Base-by-base conservation (phyloP, 2,797 vertebrate species). In the Rhyacichthys aspro region DNA sequence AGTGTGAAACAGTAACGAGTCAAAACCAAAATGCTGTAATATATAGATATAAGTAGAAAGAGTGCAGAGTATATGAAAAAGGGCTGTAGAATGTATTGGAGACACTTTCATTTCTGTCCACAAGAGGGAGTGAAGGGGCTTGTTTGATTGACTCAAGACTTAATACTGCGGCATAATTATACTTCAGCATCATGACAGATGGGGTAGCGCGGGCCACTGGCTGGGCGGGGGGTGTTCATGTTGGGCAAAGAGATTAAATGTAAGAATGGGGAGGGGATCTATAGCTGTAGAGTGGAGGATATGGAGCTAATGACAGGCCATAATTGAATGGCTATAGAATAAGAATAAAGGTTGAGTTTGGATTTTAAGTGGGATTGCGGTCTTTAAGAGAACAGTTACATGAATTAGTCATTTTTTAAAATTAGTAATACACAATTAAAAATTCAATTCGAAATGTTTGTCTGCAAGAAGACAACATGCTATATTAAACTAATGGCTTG, bases 281-380 rank as follows among this genome's bases (percentile, higher is more conserved):
- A 33, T 59, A 38, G 34, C 65, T 36, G 59, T 33, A 47, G 64
- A 33, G 43, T 39, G 56, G 1, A 23, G 59, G 67, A 43, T 63
- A 62, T 32, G 60, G 59, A 67, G 64, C 45, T 65, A 70, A 82
- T 70, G 66, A 59, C 39, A 69, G 55, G 64, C 57, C 38, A 38
- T 53, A 63, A 59, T 12, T 75, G 78, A 88, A 84, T 88, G 86
- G 91, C 86, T 87, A 70, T 37, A 28, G 23, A 28, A 2, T 3
- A 28, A 28, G 23, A 28, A 2, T 28, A 28, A 28, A 28, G 23
- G 4, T 28, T 28, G 23, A 28, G 23, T 28, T 28, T 28, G 23
- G 23, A 28, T 5, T 28, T 28, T 28, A 28, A 6, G 43, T 67
- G 55, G 59, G 34, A 55, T 59, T 67, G 41, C 12, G 45, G 43